Evolutionary conservation across 2,888 invertebrate genomes (phyloP).

Genomic region (Steinernema carpocapsae): DNA sequence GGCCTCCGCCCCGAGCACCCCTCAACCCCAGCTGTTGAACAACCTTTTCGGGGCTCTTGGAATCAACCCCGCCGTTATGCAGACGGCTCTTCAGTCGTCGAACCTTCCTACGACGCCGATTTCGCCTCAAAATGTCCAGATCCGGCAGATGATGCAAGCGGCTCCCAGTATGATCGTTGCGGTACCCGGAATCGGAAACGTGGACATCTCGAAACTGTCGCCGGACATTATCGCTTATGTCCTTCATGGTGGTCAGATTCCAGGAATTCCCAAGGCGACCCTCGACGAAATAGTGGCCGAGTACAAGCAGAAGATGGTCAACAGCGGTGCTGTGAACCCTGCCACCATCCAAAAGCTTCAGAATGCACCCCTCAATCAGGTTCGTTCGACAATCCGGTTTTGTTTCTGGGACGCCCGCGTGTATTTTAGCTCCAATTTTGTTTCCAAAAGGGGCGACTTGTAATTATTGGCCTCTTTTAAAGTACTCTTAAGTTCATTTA

Average conservation of each 20-base stretch:
- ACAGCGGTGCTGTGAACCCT: background rate
- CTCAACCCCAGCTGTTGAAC: background rate
- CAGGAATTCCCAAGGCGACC: constrained; percentile 63
- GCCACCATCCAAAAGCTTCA: background rate
- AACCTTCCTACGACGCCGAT: background rate
- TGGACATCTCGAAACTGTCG: constrained; percentile 64
- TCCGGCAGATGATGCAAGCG: constrained; percentile 52
- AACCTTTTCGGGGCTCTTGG: constrained; percentile 13
- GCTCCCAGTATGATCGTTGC: constrained; percentile 65
- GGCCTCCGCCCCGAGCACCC: constrained; percentile 10
- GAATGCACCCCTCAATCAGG: background rate
- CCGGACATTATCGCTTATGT: constrained; percentile 63
- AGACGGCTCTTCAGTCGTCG: background rate
- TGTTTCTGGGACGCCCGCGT: too few relatives aligned
- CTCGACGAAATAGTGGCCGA: constrained; percentile 59
- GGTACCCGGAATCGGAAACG: constrained; percentile 64
- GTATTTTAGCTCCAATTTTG: too few relatives aligned
- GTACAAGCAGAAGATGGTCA: constrained; percentile 48
- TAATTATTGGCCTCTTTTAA: too few relatives aligned
- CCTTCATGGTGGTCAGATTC: constrained; percentile 65
- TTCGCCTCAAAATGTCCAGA: background rate
- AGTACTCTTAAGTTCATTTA: too few relatives aligned
- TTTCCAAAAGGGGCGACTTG: too few relatives aligned
- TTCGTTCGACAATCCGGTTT: too few relatives aligned
- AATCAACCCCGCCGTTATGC: constrained; percentile 24